phyloP scores from a whole-genome alignment of 2,888 invertebrate species.

The Diabrotica balteata region DNA sequence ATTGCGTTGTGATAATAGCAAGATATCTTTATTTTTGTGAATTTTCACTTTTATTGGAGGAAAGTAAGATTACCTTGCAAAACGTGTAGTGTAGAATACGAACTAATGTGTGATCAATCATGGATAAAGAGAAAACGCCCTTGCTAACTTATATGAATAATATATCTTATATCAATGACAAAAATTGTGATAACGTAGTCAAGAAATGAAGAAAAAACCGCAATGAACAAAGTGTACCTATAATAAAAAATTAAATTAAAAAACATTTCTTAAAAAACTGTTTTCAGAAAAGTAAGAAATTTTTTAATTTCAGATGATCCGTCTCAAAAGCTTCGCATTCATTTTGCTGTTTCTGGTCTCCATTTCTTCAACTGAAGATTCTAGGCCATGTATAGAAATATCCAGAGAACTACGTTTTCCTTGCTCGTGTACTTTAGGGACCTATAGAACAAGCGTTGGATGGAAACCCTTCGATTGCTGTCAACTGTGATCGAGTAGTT shows the following conservation, averaged over 20 bases:
- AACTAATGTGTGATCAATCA: neutral
- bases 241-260: too few relatives aligned
- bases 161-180: too few relatives aligned
- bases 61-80: neutral
- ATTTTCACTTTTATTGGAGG: neutral
- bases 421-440: slow-evolving; percentile 68
- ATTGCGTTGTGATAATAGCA: neutral
- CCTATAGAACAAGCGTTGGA: slow-evolving; percentile 61
- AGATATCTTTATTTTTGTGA: neutral
- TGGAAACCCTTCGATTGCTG: slow-evolving; percentile 66
- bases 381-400: slow-evolving; percentile 75
- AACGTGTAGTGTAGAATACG: neutral
- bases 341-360: slow-evolving; percentile 22
- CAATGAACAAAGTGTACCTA: too few relatives aligned
- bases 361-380: slow-evolving; percentile 35
- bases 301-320: slow-evolving; percentile 39
- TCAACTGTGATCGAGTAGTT: slow-evolving; percentile 85
- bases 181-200: too few relatives aligned
- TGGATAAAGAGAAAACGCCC: neutral
- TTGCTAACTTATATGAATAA: too few relatives aligned
- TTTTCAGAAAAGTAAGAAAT: too few relatives aligned
- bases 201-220: too few relatives aligned
- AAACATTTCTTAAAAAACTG: too few relatives aligned
- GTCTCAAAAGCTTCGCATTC: slow-evolving; percentile 26
- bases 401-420: slow-evolving; percentile 79